These are phyloP conservation scores for Apamea anceps DNA, from an alignment of 2,888 invertebrate species.

Conservation along the genomic window DNA sequence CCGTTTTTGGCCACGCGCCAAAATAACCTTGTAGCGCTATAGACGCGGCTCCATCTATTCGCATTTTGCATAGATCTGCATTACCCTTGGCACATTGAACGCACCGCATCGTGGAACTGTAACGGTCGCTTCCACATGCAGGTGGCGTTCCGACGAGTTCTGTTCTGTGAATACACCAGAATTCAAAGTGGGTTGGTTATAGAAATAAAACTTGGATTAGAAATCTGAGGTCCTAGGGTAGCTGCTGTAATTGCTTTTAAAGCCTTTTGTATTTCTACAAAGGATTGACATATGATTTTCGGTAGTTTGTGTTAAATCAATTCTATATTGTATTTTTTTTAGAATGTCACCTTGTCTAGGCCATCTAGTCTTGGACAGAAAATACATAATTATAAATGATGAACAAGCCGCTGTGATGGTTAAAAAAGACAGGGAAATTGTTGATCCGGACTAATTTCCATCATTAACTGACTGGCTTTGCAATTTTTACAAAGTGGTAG, in stretches of 20 bases:
- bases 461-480: not conserved
- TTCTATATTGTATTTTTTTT: not conserved
- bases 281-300: not conserved
- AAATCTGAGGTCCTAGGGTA: not conserved
- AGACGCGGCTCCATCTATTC: conserved; percentile 25
- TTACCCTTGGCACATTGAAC: conserved; percentile 58
- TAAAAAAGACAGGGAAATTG: not conserved
- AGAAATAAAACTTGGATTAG: not conserved
- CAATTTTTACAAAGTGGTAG: not conserved
- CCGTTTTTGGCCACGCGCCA: not conserved
- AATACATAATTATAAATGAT: too few species aligned
- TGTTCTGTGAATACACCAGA: not conserved
- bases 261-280: not conserved
- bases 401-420: not conserved
- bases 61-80: conserved; percentile 55
- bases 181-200: not conserved
- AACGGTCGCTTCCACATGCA: conserved; percentile 14
- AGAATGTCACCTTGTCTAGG: too few species aligned
- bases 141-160: not conserved
- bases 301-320: not conserved
- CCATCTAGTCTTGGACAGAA: too few species aligned
- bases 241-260: too few species aligned
- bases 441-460: not conserved
- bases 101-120: conserved; percentile 9
- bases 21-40: not conserved